Conservation (phyloP, 2,113 vertebrate species). For the Misgurnus anguillicaudatus region DNA sequence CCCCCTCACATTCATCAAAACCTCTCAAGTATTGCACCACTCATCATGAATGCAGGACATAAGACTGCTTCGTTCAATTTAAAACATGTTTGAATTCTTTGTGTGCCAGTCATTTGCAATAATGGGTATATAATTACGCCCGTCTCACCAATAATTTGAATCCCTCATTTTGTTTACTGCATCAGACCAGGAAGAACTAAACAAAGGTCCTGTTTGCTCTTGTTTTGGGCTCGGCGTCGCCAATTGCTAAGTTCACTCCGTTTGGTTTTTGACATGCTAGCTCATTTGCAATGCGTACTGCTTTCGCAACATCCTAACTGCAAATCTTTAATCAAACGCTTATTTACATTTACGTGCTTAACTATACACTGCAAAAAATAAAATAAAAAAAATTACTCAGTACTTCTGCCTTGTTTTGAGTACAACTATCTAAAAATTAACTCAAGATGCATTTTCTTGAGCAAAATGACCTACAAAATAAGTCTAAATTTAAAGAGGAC, state of each 20-base stretch:
- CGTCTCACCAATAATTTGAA: neutral
- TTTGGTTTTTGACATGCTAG: slow-evolving; percentile 13
- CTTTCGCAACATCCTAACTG: no score
- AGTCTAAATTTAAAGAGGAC: no score
- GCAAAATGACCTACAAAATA: no score
- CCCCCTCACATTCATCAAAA: slow-evolving; percentile 18
- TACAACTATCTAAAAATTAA: no score
- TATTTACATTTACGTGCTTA: no score
- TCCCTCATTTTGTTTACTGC: slow-evolving; percentile 23
- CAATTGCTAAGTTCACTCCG: neutral
- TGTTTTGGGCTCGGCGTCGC: slow-evolving; percentile 20
- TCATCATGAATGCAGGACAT: slow-evolving; percentile 13
- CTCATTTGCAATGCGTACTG: neutral
- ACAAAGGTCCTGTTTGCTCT: neutral
- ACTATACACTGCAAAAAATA: no score
- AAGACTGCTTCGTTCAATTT: slow-evolving; percentile 17
- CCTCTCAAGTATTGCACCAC: slow-evolving; percentile 11
- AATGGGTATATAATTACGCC: slow-evolving; percentile 13
- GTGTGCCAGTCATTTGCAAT: slow-evolving; percentile 32
- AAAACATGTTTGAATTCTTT: slow-evolving; percentile 20
- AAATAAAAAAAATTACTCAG: no score
- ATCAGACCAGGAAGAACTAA: slow-evolving; percentile 25
- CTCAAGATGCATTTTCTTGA: no score
- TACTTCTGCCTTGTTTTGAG: no score
- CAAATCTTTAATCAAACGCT: no score